Evolutionary conservation across 2,113 vertebrate genomes (phyloP).

Genomic region (Bubalus kerabau): DNA sequence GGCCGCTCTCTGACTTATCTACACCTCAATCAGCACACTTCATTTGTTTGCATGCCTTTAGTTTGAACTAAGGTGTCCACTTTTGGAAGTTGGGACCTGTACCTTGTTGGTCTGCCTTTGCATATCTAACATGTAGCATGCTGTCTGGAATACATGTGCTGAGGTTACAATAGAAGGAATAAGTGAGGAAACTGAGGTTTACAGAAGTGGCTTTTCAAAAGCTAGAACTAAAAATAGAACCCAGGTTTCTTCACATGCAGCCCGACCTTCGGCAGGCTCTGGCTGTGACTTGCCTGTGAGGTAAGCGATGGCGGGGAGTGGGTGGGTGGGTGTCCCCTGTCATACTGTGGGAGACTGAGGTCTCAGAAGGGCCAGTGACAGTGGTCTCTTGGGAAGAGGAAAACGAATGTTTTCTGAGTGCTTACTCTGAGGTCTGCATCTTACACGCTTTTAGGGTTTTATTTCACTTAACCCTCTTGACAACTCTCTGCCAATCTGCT

Average conservation of each 20-base stretch:
- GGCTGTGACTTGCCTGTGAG: neutral
- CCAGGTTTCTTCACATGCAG: neutral
- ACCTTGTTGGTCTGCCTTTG: neutral
- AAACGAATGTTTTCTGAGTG: neutral
- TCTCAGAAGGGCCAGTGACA: neutral
- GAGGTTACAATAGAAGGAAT: neutral
- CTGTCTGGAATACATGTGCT: neutral
- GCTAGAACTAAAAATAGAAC: neutral
- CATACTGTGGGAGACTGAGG: neutral
- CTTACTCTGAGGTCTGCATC: accelerated
- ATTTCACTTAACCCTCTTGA: neutral
- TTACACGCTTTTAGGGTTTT: neutral
- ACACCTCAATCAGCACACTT: neutral
- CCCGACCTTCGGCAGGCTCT: neutral
- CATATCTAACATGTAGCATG: neutral
- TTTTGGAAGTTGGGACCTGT: neutral
- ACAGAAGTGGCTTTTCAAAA: neutral
- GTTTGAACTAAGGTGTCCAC: neutral
- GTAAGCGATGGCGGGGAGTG: neutral
- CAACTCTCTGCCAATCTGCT: neutral
- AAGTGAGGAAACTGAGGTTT: neutral
- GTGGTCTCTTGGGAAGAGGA: neutral
- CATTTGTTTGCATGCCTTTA: neutral
- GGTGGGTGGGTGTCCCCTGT: neutral
- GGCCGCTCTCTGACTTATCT: neutral